Evolutionary conservation across 1,140 invertebrate species (phyloP), one percentile per base, ranked within the genome.

Genomic region (Penaeus chinensis): DNA sequence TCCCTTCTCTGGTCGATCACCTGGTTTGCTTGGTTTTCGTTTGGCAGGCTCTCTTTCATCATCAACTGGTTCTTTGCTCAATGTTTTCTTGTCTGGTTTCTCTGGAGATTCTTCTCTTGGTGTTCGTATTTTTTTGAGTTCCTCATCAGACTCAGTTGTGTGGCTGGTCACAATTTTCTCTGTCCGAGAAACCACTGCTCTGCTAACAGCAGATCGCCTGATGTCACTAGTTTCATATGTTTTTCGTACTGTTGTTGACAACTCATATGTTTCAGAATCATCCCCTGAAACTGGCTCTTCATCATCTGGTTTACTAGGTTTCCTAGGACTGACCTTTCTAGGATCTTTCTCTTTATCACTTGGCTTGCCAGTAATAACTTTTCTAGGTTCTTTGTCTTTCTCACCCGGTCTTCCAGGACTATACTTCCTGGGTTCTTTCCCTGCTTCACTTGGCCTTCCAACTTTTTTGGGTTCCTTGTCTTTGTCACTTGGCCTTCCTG

Each of bases 291-390:
- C n/a, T 24, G 66, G 66, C 66, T 71, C 66, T 32, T 32, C n/a
- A 71, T 83, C 82, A 74, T 42, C 71, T 71, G 82, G 82, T 60
- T 24, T 62, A 69, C 82, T 42, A 76, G 82, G 82, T 66, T 42
- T 66, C 81, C 81, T 66, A 18, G 81, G 81, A 20, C 81, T 83
- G n/a, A n/a, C 42, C 81, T 71, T 83, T 20, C 62, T 66, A 19
- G 65, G 47, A 0, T 71, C 81, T 81, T 61, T 62, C n/a, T 54
- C 54, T 63, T 81, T 61, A 0, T 81, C 60, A 63, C 27, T 54
- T 3, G 78, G 47, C 3, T 24, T 60, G 1, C 20, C 60, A 13
- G 61, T 61, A 47, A 19, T 81, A 47, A 18, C 8, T n/a, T 60
- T 80, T 3, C 20, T 62, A 0, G 32, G 42, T 27, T 80, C 78